Evolutionary conservation across 2,888 invertebrate species (phyloP), one percentile per base, ranked within the genome.

Genomic region (Maniola hyperantus): DNA sequence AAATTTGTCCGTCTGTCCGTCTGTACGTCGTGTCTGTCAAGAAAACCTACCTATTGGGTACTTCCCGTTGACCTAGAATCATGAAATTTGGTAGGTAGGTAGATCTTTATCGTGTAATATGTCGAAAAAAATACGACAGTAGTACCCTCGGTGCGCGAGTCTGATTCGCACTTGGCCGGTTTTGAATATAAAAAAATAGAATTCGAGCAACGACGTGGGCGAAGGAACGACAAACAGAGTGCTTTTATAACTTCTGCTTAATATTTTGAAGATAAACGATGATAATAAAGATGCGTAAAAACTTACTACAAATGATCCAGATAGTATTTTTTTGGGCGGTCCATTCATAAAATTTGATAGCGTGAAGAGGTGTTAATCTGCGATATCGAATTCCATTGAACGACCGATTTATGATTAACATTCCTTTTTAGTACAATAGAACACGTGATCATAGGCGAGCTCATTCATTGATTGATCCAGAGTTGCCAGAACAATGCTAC

Each of bases 341-440:
- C 79, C 89, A 90, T 89, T 91, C 86, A 89, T 87, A 84, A 88
- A 84, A 71, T 77, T 76, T 79, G 77, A 79, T 75, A 75, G 74
- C 82, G 80, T 83, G 85, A 84, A 83, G 84, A 84, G 83, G 80
- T 79, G 77, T 81, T 85, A 83, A 83, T 85, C 80, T 78, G 79
- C 79, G 80, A 78, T 82, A 80, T 76, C 75, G 78, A 79, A 79
- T 78, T 77, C 83, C 84, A 88, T 88, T 83, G 85, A 86, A 83
- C 84, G 85, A 83, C 83, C 85, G 87, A 89, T 89, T 88, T 87
- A 84, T 83, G 80, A 87, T 88, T 86, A 85, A 79, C 76, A 77
- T 81, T 83, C 81, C 83, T 83, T 86, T 83, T 82, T 78, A 82
- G 82, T 83, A 88, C 86, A 87, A 88, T 88, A 86, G 86, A 79